Evolutionary conservation across 2,797 vertebrate species (phyloP).

Genomic region (Rhinella marina): DNA sequence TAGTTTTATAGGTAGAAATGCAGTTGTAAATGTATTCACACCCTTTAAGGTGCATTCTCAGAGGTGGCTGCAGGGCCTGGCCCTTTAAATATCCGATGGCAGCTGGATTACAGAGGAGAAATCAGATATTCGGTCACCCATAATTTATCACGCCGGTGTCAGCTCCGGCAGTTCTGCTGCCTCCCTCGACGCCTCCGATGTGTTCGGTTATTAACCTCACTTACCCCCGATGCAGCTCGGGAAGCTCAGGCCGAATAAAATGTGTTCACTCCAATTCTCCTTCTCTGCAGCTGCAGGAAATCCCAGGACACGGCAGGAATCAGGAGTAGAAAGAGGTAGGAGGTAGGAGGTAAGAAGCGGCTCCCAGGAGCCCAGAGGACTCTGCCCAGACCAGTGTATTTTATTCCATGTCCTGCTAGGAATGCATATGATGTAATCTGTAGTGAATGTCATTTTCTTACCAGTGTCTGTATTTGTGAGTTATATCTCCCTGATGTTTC

Average conservation of each 20-base stretch:
- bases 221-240: slow-evolving; percentile 68
- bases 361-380: background rate
- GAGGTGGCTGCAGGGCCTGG: background rate
- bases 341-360: fast-evolving
- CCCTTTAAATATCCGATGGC: slow-evolving; percentile 49
- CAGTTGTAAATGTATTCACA: no score
- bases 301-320: slow-evolving; percentile 46
- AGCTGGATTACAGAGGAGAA: slow-evolving; percentile 64
- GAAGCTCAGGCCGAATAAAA: slow-evolving; percentile 59
- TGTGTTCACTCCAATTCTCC: slow-evolving; percentile 62
- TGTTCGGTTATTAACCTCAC: slow-evolving; percentile 72
- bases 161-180: slow-evolving; percentile 57
- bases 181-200: slow-evolving; percentile 58
- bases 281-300: background rate
- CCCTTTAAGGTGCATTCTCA: background rate
- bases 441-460: no score
- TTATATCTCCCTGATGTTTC: no score
- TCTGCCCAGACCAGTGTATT: no score
- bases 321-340: slow-evolving; percentile 32
- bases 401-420: no score
- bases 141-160: slow-evolving; percentile 71
- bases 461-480: no score
- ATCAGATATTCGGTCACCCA: slow-evolving; percentile 66
- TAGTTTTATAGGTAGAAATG: no score
- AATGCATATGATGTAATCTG: no score